Percentiles rank a stretch among this genome's conserved stretches.
Conservation (phyloP, 2,113 vertebrate species). For the Psophia crepitans region DNA sequence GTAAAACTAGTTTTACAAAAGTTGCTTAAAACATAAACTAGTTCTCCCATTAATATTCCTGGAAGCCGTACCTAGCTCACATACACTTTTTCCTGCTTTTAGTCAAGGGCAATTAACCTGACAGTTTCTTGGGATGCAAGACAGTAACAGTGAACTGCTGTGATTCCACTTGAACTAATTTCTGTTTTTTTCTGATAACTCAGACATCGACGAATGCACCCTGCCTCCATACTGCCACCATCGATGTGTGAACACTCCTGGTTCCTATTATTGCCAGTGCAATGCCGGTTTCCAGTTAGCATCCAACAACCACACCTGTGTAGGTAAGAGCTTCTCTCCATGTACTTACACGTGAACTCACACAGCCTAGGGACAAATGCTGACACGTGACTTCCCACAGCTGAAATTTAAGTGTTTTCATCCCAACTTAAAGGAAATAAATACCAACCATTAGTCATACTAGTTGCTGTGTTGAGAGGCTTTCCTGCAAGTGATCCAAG, state of each 20-base stretch:
- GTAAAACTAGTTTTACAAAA: background rate
- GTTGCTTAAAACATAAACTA: background rate
- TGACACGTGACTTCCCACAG: fast-evolving
- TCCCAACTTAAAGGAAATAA: background rate
- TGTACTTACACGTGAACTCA: background rate
- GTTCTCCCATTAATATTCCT: fast-evolving
- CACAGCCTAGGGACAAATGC: too few relatives aligned
- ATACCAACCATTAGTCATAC: background rate
- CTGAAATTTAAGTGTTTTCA: background rate
- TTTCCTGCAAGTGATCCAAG: fast-evolving
- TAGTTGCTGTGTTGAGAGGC: background rate
- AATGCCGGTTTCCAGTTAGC: conserved; percentile 88
- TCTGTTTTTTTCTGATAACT: conserved; percentile 33
- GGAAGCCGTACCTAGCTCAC: background rate
- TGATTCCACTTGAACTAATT: background rate
- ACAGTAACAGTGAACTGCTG: background rate
- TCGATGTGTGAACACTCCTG: conserved; percentile 88
- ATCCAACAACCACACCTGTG: conserved; percentile 93
- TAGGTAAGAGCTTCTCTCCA: conserved; percentile 80
- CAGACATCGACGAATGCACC: conserved; percentile 91
- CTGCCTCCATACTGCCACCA: conserved; percentile 90
- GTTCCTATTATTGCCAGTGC: conserved; percentile 95
- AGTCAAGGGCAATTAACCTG: background rate
- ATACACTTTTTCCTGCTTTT: background rate
- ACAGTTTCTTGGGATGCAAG: background rate